Conservation (phyloP, 2,113 vertebrate genomes). For the Tursiops truncatus region DNA sequence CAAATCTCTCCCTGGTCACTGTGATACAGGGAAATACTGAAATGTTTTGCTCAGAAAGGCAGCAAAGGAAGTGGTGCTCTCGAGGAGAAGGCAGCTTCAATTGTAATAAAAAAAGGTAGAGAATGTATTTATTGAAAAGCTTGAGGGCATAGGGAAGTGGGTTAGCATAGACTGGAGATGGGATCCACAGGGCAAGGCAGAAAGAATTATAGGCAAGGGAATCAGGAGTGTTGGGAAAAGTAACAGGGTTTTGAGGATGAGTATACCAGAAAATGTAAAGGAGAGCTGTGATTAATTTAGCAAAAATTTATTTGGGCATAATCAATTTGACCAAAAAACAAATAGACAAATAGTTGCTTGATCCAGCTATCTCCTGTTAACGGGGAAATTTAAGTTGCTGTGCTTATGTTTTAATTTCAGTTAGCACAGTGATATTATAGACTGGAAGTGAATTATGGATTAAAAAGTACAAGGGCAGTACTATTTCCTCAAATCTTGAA, state of each 20-base stretch:
- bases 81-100: neutral
- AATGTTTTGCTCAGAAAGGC: neutral
- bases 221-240: neutral
- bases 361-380: neutral
- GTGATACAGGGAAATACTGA: neutral
- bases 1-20: neutral
- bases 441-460: neutral
- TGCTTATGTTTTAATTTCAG: neutral
- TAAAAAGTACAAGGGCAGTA: neutral
- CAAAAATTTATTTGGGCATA: neutral
- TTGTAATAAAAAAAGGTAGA: neutral
- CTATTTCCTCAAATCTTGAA: neutral
- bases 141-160: neutral
- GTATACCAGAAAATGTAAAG: neutral
- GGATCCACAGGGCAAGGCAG: neutral
- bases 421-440: neutral
- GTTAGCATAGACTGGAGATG: neutral
- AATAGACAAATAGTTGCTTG: neutral
- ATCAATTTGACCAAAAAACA: neutral
- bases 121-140: neutral
- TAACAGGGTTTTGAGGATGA: neutral
- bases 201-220: neutral
- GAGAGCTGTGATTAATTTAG: neutral
- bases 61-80: neutral
- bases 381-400: neutral